Conservation (phyloP, 1,140 invertebrate species). For the Agrypnia vestita region DNA sequence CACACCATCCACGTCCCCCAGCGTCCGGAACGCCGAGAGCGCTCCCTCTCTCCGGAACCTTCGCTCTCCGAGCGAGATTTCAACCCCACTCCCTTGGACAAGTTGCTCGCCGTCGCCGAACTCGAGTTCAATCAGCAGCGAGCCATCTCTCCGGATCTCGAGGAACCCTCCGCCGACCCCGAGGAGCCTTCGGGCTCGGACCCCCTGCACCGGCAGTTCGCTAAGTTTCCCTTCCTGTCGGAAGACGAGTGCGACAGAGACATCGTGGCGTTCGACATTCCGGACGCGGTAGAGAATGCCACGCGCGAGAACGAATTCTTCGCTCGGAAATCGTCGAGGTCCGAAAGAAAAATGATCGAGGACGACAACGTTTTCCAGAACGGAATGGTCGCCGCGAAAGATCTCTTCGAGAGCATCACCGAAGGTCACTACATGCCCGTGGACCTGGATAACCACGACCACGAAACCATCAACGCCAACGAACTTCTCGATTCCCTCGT, state of each 20-base stretch:
- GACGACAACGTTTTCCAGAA: slow-evolving; percentile 64
- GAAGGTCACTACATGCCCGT: slow-evolving; percentile 70
- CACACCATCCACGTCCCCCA: slow-evolving; percentile 74
- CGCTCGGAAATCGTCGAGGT: slow-evolving; percentile 63
- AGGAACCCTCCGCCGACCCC: slow-evolving; percentile 6
- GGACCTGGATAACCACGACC: slow-evolving; percentile 70
- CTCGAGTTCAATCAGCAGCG: slow-evolving; percentile 72
- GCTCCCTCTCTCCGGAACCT: slow-evolving; percentile 63
- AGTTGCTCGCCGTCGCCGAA: slow-evolving; percentile 75
- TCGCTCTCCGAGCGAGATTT: slow-evolving; percentile 63
- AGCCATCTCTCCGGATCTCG: slow-evolving; percentile 56
- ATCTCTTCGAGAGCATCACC: slow-evolving; percentile 71
- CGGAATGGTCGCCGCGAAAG: slow-evolving; percentile 66
- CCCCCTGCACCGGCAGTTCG: slow-evolving; percentile 30
- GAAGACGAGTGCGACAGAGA: slow-evolving; percentile 67
- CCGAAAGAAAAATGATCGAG: slow-evolving; percentile 49
- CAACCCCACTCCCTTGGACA: slow-evolving; percentile 71
- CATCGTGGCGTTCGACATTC: slow-evolving; percentile 69
- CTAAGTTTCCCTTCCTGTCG: slow-evolving; percentile 65
- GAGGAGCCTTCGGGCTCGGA: not conserved
- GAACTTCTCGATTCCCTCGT: slow-evolving; percentile 75
- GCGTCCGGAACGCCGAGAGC: slow-evolving; percentile 63
- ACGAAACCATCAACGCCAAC: slow-evolving; percentile 68
- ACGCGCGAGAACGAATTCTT: slow-evolving; percentile 64
- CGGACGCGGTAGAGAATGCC: slow-evolving; percentile 63